A percentile compares a stretch with the other conserved stretches of the same genome.
Evolutionary conservation across 2,888 invertebrate species (phyloP).

Genomic region (Colostygia pectinataria): DNA sequence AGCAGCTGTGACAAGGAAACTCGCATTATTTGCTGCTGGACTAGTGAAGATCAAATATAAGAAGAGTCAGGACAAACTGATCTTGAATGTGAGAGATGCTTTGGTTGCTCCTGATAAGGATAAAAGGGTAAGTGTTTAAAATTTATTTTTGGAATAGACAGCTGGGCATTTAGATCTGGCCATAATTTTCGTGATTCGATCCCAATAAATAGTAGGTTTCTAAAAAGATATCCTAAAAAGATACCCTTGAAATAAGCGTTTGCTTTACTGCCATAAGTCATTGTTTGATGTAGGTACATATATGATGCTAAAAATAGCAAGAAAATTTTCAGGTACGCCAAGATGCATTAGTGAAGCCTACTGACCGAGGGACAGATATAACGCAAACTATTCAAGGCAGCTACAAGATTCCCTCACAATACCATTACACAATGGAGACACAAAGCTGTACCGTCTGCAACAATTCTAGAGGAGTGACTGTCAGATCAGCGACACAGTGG

Average conservation of each 20-base stretch:
- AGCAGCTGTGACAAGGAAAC: conserved; percentile 83
- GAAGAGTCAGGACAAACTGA: conserved; percentile 63
- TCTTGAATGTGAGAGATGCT: conserved; percentile 76
- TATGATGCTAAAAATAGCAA: too few species aligned
- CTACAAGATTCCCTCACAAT: conserved; percentile 84
- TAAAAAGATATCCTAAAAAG: too few species aligned
- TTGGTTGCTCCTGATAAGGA: conserved; percentile 70
- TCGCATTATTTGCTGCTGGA: conserved; percentile 59
- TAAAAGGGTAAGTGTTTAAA: conserved; percentile 52
- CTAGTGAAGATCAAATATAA: conserved; percentile 82
- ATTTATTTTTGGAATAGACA: too few species aligned
- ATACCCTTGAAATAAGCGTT: too few species aligned
- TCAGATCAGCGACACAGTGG: conserved; percentile 85
- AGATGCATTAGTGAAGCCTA: conserved; percentile 56
- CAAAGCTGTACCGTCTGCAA: conserved; percentile 77
- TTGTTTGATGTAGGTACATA: too few species aligned
- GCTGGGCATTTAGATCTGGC: too few species aligned
- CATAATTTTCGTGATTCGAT: too few species aligned
- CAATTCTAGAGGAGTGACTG: conserved; percentile 45
- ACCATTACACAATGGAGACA: conserved; percentile 91
- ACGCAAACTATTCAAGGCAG: conserved; percentile 82
- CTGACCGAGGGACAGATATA: conserved; percentile 61
- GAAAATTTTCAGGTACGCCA: conserved; percentile 54
- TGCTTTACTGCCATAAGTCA: too few species aligned
- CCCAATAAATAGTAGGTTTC: too few species aligned